Evolutionary conservation across 30 jellyfish, hydroid and myxozoan genomes (phyloP), one percentile per base, ranked within the genome.

Genomic region (Hydractinia symbiolongicarpus): DNA sequence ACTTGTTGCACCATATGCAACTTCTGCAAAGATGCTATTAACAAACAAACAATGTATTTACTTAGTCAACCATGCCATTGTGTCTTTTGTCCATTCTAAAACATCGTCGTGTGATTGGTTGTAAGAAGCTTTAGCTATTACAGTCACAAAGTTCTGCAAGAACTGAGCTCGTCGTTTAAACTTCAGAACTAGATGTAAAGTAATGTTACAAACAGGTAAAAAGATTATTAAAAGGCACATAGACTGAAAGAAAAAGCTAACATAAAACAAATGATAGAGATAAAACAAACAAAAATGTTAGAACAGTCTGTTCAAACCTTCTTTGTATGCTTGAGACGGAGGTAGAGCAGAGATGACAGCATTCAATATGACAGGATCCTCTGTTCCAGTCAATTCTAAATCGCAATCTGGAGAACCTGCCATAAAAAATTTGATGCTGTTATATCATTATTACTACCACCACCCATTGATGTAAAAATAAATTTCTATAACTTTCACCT

Each of bases 31-130:
- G 19, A 57, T 9, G 68, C 50, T 5, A 62, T 62, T 62, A n/a
- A 6, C 40, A 13, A 64, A 7, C 74, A 64, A 51, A 13, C 19
- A 64, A 7, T 6, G 8, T 7, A 51, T 64, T 54, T 71, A 79
- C 96, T 84, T 89, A 9, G 94, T 83, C 5, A 89, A 83, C 94
- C 91, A 89, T 5, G 88, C 69, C 13, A 83, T 79, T 4, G 95
- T 85, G 16, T 89, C 96, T 69, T 78, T 81, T 55, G 96, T 79
- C 96, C 96, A 89, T 50, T 89, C 95, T 15, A 89, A 58, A 81
- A 84, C 91, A 54, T 40, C 6, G 0, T 81, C 66, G 21, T 78
- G 88, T 15, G 67, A 64, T 51, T 91, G 84, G 44, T 89, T 95
- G 8, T 71, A 83, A 68, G 78, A 52, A n/a, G 95, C 96, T 16